Percentiles rank a stretch among this genome's conserved stretches.
Conservation (phyloP, 2,888 invertebrate genomes). For the Malthinus flaveolus region DNA sequence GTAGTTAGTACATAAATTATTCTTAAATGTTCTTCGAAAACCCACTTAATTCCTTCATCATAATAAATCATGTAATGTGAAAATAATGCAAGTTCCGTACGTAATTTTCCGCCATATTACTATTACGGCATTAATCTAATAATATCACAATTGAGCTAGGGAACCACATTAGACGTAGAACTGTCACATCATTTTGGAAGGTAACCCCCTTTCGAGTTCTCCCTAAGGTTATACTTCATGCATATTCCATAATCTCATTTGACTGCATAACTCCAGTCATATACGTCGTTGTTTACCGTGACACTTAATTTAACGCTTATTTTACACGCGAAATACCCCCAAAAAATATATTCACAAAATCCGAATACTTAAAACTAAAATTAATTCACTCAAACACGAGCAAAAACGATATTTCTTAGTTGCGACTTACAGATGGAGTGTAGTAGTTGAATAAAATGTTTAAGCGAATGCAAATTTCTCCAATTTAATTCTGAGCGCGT, state of each 20-base stretch:
- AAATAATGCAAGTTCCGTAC: constrained; percentile 13
- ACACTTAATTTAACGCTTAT: constrained; percentile 46
- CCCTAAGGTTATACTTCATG: constrained; percentile 50
- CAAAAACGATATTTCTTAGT: too few relatives aligned
- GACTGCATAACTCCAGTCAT: constrained; percentile 52
- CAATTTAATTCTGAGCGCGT: too few relatives aligned
- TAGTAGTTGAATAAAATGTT: too few relatives aligned
- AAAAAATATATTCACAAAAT: neutral
- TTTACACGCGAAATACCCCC: constrained; percentile 10
- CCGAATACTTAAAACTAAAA: too few relatives aligned
- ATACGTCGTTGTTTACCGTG: constrained; percentile 49
- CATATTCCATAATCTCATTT: constrained; percentile 55
- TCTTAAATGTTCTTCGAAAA: constrained; percentile 15
- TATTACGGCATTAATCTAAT: constrained; percentile 48
- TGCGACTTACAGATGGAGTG: too few relatives aligned
- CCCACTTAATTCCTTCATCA: constrained; percentile 15
- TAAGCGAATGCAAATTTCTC: too few relatives aligned
- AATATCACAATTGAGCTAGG: constrained; percentile 42
- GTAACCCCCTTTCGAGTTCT: constrained; percentile 27
- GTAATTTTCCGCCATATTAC: constrained; percentile 36
- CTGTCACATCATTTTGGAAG: constrained; percentile 29
- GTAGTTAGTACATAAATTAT: constrained; percentile 17
- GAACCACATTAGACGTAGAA: constrained; percentile 36
- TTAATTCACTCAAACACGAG: too few relatives aligned
- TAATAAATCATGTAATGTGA: constrained; percentile 13